A percentile compares a stretch with the other conserved stretches of the same genome.
phyloP scores from a whole-genome alignment of 2,797 vertebrate species.

The Eupleurogrammus muticus region DNA sequence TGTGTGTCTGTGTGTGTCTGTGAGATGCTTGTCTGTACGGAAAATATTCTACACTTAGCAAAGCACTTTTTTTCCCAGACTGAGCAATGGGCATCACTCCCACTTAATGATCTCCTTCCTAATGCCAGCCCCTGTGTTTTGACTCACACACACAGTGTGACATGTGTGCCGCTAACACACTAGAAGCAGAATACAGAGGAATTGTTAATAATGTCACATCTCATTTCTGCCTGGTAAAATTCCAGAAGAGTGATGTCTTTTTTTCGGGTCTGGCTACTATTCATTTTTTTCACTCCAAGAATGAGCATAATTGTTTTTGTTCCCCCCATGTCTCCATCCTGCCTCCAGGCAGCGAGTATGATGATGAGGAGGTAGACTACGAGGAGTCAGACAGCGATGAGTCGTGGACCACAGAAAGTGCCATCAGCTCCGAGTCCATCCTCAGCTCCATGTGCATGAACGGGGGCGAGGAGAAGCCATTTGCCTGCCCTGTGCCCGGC shows the following conservation, averaged over 20 bases:
- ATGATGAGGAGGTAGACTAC: constrained; percentile 97
- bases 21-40: constrained; percentile 28
- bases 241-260: constrained; percentile 32
- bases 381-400: constrained; percentile 99
- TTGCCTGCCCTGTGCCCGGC: constrained; percentile 97
- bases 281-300: constrained; percentile 24
- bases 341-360: constrained; percentile 94
- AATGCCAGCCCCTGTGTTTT: constrained; percentile 67
- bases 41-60: constrained; percentile 74
- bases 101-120: constrained; percentile 80
- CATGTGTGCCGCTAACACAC: constrained; percentile 33
- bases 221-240: constrained; percentile 35
- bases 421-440: constrained; percentile 98
- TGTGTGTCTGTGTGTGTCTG: constrained; percentile 24
- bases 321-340: constrained; percentile 35
- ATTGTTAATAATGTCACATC: constrained; percentile 46
- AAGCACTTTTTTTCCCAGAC: constrained; percentile 73
- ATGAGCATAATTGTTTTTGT: constrained; percentile 53
- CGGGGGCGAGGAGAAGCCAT: constrained; percentile 98
- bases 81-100: constrained; percentile 78
- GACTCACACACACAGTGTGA: constrained; percentile 45
- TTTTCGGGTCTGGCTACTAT: constrained; percentile 1
- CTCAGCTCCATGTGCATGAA: constrained; percentile 99
- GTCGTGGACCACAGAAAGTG: constrained; percentile 99
- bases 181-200: constrained; percentile 28